Base-by-base conservation (phyloP, 2,888 invertebrate species). In the Epinotia demarniana region DNA sequence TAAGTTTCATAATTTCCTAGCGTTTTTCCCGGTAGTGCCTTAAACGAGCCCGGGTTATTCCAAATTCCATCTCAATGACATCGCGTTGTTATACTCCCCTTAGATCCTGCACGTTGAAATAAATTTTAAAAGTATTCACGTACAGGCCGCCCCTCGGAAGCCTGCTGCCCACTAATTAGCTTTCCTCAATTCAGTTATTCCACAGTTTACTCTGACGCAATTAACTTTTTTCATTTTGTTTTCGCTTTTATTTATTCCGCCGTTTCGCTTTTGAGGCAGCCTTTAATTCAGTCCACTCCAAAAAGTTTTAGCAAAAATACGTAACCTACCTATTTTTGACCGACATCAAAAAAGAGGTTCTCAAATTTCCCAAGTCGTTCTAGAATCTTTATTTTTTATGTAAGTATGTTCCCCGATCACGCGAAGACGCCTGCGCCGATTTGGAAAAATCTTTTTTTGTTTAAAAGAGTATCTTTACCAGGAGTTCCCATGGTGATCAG, bases 161-260 rank as follows among this genome's bases (percentile, higher is more conserved):
- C 63, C 69, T 53, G 53, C 71, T 75, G 75, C 75, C 80, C 77
- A 68, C 80, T 80, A 79, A 81, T 81, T 80, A 80, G 79, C 72
- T 66, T 73, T 55, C 49, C 78, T 74, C 68, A 76, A 80, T 81
- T 82, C 82, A 79, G 81, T 80, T 81, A 83, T 82, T 80, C 69
- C 69, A 69, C 69, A 69, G 69, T 69, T 69, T 69, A 69, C 69
- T 69, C 80, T 82, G 78, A 81, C 79, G 81, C 80, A 81, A 83
- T 83, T 82, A 82, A 81, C 79, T 77, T 78, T 78, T 73, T 79
- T 78, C 77, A 68, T 78, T 76, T 79, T 77, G 73, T 70, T 77
- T 75, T 76, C 66, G 78, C 73, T 77, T 77, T 78, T 77, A 73
- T 77, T 78, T 66, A 57, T 75, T 72, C 57, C 49, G 4, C 64